These are phyloP conservation scores for Diorhabda carinulata DNA, from an alignment of 1,140 invertebrate species.

Conservation along the genomic window DNA sequence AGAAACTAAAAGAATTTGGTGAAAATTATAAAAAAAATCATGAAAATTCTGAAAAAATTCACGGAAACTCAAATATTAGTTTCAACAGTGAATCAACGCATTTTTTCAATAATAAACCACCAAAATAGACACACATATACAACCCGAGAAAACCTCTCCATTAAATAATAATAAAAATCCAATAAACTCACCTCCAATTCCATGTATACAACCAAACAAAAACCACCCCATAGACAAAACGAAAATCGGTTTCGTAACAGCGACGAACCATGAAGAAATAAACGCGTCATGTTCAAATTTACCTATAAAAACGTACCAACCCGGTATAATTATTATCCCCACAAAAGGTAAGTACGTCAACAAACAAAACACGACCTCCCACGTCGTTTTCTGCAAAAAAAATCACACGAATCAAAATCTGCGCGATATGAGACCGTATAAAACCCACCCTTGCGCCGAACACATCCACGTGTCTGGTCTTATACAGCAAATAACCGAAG, in stretches of 20 bases:
- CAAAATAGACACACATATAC: no score
- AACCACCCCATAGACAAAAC: conserved; percentile 23
- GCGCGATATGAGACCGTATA: not conserved
- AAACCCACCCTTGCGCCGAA: conserved; percentile 25
- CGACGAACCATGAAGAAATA: conserved; percentile 25
- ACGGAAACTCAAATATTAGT: no score
- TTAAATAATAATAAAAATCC: conserved; percentile 7
- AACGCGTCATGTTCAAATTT: conserved; percentile 10
- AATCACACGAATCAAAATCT: conserved; percentile 11
- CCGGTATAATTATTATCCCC: conserved; percentile 13
- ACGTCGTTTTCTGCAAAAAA: not conserved
- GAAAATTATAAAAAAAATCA: no score
- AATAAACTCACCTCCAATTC: conserved; percentile 35
- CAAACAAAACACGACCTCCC: conserved; percentile 13
- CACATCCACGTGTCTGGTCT: conserved; percentile 18
- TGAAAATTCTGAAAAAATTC: no score
- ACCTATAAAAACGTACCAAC: conserved; percentile 8
- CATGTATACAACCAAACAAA: conserved; percentile 25
- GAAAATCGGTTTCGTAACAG: conserved; percentile 27
- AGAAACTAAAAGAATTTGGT: no score
- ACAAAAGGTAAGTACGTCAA: conserved; percentile 6
- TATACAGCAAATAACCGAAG: conserved; percentile 31
- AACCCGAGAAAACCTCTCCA: no score
- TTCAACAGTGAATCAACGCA: no score
- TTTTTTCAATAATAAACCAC: no score